Base-by-base conservation (phyloP, 2,888 invertebrate species). In the Acleris literana region DNA sequence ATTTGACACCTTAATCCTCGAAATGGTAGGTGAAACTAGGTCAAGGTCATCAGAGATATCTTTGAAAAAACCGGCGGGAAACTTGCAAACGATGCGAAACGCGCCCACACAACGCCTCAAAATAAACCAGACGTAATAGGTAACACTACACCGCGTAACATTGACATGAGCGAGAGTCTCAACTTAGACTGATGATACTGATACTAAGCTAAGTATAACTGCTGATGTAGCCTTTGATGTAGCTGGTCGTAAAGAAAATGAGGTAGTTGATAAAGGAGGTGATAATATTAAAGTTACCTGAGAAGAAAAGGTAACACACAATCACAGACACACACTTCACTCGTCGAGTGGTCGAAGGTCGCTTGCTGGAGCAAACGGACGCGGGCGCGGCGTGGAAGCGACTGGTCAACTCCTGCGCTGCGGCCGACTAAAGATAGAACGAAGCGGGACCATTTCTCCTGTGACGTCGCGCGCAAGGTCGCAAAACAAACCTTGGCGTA, bases 301-400 rank as follows among this genome's bases (percentile, higher is more conserved):
- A 59, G 69, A 48, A 69, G 61, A 72, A 71, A 60, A 67, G 66
- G 80, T 80, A 76, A 82, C 79, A 82, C 88, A 90, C 91, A 83
- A 86, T 85, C 91, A 90, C 90, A 88, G 85, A 83, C 90, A 90
- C 88, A 87, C 90, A 90, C 92, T 87, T 90, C 90, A 90, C 90
- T 90, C 91, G 80, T 70, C 84, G 87, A 89, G 90, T 90, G 90
- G 90, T 90, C 89, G 88, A 85, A 81, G 87, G 86, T 88, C 87
- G 87, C 78, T 79, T 84, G 88, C 88, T 88, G 89, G 87, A 88
- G 86, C 88, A 87, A 84, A 84, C 87, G 88, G 80, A 86, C 90
- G 86, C 92, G 87, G 80, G 81, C 91, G 88, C 90, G 87, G 90
- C 86, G 86, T 85, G 86, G 88, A 83, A 86, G 88, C 92, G 91